Evolutionary conservation across 2,797 vertebrate genomes (phyloP).

Genomic region (Paratrypauchen microcephalus): DNA sequence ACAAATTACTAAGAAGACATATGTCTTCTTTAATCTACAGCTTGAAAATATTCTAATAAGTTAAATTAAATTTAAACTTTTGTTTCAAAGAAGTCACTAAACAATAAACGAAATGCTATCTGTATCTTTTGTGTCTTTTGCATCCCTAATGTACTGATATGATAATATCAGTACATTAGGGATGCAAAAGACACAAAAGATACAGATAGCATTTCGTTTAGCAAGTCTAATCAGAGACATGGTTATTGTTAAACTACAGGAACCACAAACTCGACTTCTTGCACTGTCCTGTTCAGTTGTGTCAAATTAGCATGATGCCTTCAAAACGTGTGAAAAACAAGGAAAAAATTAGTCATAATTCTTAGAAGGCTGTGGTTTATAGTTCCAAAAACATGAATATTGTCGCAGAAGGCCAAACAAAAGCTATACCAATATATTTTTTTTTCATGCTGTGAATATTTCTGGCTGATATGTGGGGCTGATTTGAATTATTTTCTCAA

Average conservation of each 20-base stretch:
- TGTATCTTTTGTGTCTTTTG: no score
- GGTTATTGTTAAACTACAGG: not conserved
- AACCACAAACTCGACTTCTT: not conserved
- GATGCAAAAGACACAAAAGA: not conserved
- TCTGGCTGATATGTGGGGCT: no score
- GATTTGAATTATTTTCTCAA: no score
- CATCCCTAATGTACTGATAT: no score
- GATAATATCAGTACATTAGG: not conserved
- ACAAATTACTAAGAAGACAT: no score
- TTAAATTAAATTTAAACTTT: no score
- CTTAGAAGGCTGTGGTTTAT: constrained; percentile 2
- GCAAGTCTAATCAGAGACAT: not conserved
- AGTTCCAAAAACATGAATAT: not conserved
- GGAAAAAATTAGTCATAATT: constrained; percentile 7
- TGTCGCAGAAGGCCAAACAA: not conserved
- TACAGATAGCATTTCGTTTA: not conserved
- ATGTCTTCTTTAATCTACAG: no score
- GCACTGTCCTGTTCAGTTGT: not conserved
- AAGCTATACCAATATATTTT: not conserved
- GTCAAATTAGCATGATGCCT: not conserved
- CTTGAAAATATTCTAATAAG: no score
- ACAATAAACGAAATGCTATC: no score
- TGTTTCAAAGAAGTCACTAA: no score
- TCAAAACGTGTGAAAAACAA: not conserved
- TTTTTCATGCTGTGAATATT: no score